Conservation (phyloP, 2,888 invertebrate genomes). For the Cryptocheilus praepositus region DNA sequence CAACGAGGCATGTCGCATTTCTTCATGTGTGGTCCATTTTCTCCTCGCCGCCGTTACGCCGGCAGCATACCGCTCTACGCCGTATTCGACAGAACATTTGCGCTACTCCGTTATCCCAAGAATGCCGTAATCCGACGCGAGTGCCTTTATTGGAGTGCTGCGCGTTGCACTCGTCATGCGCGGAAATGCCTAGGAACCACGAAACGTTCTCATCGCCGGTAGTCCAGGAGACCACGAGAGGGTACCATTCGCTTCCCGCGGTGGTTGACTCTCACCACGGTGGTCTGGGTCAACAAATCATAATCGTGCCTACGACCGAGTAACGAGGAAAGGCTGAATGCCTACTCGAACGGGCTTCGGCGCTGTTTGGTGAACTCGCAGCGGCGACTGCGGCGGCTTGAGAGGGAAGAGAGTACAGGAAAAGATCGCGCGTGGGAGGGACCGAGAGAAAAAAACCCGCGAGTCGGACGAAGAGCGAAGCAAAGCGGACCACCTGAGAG, state of each 20-base stretch:
- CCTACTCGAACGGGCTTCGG: constrained; percentile 48
- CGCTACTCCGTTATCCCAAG: too few relatives aligned
- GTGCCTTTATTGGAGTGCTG: background rate
- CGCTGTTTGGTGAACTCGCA: background rate
- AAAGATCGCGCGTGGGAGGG: background rate
- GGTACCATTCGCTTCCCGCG: constrained; percentile 28
- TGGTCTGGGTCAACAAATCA: constrained; percentile 71
- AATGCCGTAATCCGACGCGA: too few relatives aligned
- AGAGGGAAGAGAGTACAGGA: background rate
- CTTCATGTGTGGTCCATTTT: too few relatives aligned
- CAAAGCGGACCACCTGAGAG: background rate
- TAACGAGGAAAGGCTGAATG: constrained; percentile 64
- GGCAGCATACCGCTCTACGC: too few relatives aligned
- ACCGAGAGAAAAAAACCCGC: background rate
- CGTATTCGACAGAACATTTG: too few relatives aligned
- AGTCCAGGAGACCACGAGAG: constrained; percentile 6
- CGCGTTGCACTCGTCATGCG: constrained; percentile 29
- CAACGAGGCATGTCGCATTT: too few relatives aligned
- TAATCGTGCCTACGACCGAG: constrained; percentile 69
- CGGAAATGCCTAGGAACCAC: constrained; percentile 42
- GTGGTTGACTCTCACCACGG: constrained; percentile 60
- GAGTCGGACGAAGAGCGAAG: background rate
- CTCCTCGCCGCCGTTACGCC: too few relatives aligned
- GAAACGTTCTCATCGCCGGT: constrained; percentile 1
- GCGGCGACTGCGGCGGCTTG: constrained; percentile 4